Base-by-base conservation (phyloP, 2,888 invertebrate genomes). In the Agelastica alni region DNA sequence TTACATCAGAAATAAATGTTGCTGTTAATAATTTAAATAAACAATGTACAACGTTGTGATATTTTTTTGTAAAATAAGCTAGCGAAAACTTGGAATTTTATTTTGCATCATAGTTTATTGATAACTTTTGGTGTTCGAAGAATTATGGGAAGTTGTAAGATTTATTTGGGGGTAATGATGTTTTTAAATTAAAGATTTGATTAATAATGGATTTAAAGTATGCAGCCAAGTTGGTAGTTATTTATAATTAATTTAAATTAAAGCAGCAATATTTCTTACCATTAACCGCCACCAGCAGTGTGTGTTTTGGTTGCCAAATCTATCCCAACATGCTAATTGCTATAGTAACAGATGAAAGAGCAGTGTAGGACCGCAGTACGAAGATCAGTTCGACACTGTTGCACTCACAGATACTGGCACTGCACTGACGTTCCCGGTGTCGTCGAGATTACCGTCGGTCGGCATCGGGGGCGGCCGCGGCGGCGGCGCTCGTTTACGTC, bases 381-480 rank as follows among this genome's bases (percentile, higher is more conserved):
- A 12, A 18, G 7, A 12, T 20, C 17, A 3, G 13, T 31, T 30
- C 48, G 39, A 41, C 51, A 47, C 58, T 46, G 58, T 49, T 57
- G 47, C 58, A 52, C 53, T 59, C 57, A 51, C 59, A 53, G 52
- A 53, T 52, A 56, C 61, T 58, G 53, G 51, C 58, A 60, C 62
- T 66, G 66, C 63, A 65, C 66, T 61, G 66, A 66, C 67, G 68
- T 69, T 69, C 70, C 69, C 62, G 66, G 67, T 66, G 62, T 65
- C 63, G 46, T 43, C 41, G 43, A 68, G n/a, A 16, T 32, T 16
- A 5, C 14, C 31, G 32, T 37, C 34, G 46, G 46, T 17, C 16
- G 36, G 22, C 36, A 26, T 46, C 49, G 49, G 49, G 41, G 6
- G 20, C 37, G 37, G 20, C 12, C 3, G 17, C 41, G 41, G 49